Conservation (phyloP, 2,888 invertebrate genomes). For the Synanthedon andrenaeformis region DNA sequence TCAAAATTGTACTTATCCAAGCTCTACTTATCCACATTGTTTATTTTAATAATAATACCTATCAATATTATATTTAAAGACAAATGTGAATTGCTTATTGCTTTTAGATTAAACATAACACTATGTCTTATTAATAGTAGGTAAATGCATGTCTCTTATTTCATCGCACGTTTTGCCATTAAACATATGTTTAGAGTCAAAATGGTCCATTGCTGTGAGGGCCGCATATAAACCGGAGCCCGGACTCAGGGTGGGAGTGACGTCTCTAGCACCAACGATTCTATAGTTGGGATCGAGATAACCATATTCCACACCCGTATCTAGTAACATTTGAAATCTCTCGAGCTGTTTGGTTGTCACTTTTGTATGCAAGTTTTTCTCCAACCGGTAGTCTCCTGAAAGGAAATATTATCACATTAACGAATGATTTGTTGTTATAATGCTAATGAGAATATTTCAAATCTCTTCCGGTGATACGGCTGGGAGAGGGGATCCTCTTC, state of each 20-base stretch:
- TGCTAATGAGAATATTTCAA: too few relatives aligned
- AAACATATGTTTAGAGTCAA: slow-evolving; percentile 26
- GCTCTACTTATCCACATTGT: too few relatives aligned
- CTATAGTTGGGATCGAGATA: slow-evolving; percentile 30
- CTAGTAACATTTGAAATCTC: slow-evolving; percentile 29
- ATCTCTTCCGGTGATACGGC: too few relatives aligned
- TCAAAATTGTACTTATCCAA: too few relatives aligned
- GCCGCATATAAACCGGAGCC: slow-evolving; percentile 38
- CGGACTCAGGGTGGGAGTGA: slow-evolving; percentile 31
- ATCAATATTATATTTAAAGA: too few relatives aligned
- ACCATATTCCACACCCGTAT: slow-evolving; percentile 31
- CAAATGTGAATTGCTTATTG: too few relatives aligned
- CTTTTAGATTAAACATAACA: too few relatives aligned
- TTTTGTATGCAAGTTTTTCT: slow-evolving; percentile 17
- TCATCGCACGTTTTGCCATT: slow-evolving; percentile 20
- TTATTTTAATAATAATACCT: too few relatives aligned
- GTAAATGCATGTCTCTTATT: slow-evolving; percentile 4
- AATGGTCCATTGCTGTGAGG: slow-evolving; percentile 28
- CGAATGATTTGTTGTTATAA: too few relatives aligned
- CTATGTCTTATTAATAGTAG: background rate
- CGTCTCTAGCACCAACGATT: slow-evolving; percentile 39
- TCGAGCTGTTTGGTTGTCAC: slow-evolving; percentile 32
- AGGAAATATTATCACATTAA: slow-evolving; percentile 1
- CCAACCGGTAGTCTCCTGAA: slow-evolving; percentile 51
- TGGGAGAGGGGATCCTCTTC: too few relatives aligned